Percentiles rank a stretch among this genome's conserved stretches.
Evolutionary conservation across 2,888 invertebrate species (phyloP).

Genomic region (Zaprionus obscuricornis): DNA sequence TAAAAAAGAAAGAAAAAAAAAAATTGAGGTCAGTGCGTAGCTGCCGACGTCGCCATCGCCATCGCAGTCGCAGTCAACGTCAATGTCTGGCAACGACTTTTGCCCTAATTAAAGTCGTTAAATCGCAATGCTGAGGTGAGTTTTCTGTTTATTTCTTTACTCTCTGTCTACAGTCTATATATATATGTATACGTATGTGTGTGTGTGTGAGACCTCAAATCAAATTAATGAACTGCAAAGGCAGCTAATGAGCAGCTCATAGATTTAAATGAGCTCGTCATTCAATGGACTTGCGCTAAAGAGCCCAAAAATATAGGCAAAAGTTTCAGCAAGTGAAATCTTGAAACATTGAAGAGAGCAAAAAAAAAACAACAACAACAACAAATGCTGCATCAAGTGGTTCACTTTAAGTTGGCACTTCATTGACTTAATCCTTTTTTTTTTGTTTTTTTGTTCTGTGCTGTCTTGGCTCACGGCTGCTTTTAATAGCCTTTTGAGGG

Average conservation of each 20-base stretch:
- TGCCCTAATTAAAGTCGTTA: constrained; percentile 74
- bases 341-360: neutral
- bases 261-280: constrained; percentile 56
- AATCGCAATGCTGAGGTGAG: constrained; percentile 42
- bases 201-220: constrained; percentile 43
- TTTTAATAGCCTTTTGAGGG: constrained; percentile 37
- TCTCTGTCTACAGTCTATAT: constrained; percentile 1
- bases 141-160: neutral
- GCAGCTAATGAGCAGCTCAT: constrained; percentile 62
- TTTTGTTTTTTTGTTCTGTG: neutral
- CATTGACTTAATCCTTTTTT: constrained; percentile 2
- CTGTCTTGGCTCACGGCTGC: constrained; percentile 27
- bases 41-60: constrained; percentile 18
- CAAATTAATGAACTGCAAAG: constrained; percentile 63
- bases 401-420: constrained; percentile 13
- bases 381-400: neutral
- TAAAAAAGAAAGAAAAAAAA: too few species aligned
- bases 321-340: neutral
- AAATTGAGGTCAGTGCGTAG: constrained; percentile 71
- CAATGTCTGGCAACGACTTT: constrained; percentile 53
- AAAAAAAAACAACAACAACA: too few species aligned
- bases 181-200: neutral
- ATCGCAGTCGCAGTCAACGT: constrained; percentile 12
- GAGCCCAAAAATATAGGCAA: neutral
- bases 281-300: constrained; percentile 10